Evolutionary conservation across 2,113 vertebrate species (phyloP).

Genomic region (Rafetus swinhoei): DNA sequence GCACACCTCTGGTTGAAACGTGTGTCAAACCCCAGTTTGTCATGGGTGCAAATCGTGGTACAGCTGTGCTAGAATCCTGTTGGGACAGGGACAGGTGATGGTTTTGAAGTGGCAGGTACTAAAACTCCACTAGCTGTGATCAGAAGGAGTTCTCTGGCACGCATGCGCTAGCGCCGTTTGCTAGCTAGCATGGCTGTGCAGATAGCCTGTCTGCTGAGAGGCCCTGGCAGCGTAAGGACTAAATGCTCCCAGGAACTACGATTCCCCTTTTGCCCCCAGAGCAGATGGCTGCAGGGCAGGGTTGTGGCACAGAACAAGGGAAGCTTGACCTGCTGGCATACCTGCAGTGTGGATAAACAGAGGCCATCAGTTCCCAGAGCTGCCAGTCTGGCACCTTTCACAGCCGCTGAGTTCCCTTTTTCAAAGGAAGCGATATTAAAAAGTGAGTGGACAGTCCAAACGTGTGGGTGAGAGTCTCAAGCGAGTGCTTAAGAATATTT

Average conservation of each 20-base stretch:
- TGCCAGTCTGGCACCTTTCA: slow-evolving; percentile 33
- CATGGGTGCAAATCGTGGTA: neutral
- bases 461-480: slow-evolving; percentile 18
- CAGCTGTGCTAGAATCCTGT: slow-evolving; percentile 29
- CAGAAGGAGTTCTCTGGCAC: slow-evolving; percentile 27
- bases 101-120: slow-evolving; percentile 5
- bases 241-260: neutral
- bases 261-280: neutral
- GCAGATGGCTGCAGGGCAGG: neutral
- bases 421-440: neutral
- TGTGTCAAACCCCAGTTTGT: neutral
- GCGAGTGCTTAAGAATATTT: slow-evolving; percentile 25
- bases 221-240: neutral
- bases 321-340: neutral
- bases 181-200: neutral
- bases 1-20: neutral
- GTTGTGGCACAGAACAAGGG: neutral
- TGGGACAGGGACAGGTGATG: neutral
- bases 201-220: neutral
- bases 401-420: slow-evolving; percentile 25
- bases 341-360: slow-evolving; percentile 35
- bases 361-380: slow-evolving; percentile 36
- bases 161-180: neutral
- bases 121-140: slow-evolving; percentile 11
- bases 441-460: slow-evolving; percentile 11